Conservation (phyloP, 1,140 invertebrate species). For the Magallana gigas region DNA sequence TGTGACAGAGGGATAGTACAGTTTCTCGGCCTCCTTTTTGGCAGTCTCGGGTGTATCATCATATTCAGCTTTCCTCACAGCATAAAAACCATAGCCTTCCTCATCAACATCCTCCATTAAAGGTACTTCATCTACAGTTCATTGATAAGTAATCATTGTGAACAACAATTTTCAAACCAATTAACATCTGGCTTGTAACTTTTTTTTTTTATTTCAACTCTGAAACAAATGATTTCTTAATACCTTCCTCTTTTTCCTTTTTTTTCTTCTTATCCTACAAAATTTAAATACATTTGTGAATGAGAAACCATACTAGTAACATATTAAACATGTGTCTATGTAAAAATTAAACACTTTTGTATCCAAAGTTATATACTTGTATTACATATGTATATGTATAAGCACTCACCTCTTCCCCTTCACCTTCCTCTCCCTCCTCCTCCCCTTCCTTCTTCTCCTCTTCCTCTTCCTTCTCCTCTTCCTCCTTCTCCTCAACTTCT, state of each 20-base stretch:
- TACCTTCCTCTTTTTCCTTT: constrained; percentile 47
- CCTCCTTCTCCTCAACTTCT: constrained; percentile 57
- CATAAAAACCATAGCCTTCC: constrained; percentile 62
- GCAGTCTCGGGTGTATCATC: constrained; percentile 64
- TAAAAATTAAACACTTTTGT: no score
- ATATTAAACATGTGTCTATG: no score
- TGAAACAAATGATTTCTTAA: background rate
- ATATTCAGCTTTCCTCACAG: constrained; percentile 65
- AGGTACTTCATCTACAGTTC: constrained; percentile 64
- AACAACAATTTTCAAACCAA: background rate
- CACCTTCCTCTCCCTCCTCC: constrained; percentile 52
- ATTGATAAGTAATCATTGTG: background rate
- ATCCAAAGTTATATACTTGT: no score
- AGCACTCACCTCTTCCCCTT: constrained; percentile 25
- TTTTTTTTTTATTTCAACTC: background rate
- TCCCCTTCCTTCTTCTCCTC: constrained; percentile 58
- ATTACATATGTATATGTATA: background rate
- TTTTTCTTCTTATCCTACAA: constrained; percentile 31
- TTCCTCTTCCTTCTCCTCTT: constrained; percentile 58
- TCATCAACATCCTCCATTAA: constrained; percentile 69
- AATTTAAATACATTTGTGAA: background rate
- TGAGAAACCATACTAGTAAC: no score
- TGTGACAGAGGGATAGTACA: constrained; percentile 54
- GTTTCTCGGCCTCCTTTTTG: constrained; percentile 65
- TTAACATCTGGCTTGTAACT: background rate